phyloP scores from a whole-genome alignment of 37 sponge, comb jelly and placozoan genomes.

The Oopsacas minuta region DNA sequence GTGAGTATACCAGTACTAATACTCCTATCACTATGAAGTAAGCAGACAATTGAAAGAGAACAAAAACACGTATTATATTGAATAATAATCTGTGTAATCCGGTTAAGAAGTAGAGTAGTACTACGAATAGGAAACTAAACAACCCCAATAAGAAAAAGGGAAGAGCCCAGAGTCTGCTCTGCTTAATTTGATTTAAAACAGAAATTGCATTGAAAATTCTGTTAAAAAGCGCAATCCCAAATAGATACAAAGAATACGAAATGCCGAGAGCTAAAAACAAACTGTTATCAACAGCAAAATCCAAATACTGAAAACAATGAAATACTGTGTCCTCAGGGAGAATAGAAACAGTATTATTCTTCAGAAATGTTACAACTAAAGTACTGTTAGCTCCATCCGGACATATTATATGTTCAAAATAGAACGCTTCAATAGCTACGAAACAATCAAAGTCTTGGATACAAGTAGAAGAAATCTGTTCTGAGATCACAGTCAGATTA shows the following conservation, averaged over 20 bases:
- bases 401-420: background rate
- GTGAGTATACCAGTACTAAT: background rate
- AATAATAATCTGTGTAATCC: background rate
- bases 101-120: background rate
- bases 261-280: background rate
- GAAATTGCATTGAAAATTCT: background rate
- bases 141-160: background rate
- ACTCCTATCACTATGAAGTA: slow-evolving; percentile 7
- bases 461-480: background rate
- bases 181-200: background rate
- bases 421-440: background rate
- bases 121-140: background rate
- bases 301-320: background rate
- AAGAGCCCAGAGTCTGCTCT: background rate
- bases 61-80: background rate
- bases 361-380: background rate
- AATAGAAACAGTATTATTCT: background rate
- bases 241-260: background rate
- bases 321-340: background rate
- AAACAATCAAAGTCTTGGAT: background rate
- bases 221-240: background rate
- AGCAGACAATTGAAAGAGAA: background rate
- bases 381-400: background rate
- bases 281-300: background rate
- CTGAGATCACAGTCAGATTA: background rate